Evolutionary conservation across 2,797 vertebrate genomes (phyloP), one percentile per base, ranked within the genome.

Genomic region (Melanotaenia pygmaea): DNA sequence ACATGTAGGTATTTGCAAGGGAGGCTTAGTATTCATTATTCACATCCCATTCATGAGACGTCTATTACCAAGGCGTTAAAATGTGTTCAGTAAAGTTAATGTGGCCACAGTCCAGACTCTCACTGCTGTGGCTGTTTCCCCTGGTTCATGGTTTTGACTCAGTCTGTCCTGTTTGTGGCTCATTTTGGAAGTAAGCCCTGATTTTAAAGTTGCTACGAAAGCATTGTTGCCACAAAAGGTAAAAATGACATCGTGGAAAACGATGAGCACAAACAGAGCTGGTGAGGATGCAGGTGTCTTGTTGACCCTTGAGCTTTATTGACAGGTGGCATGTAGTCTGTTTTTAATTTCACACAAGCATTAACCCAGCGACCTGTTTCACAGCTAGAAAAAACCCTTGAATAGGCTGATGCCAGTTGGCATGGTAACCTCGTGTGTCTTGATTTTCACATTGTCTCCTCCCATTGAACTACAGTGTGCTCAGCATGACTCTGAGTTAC

Each of bases 231-330:
- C 28, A 30, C 1, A n/a, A n/a, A 40, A 37, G 76, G 75, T 81
- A 30, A 3, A 47, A 18, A 38, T 54, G 71, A 77, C 82, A 85
- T 86, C 59, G 0, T 45, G 43, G 5, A 72, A 86, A 10, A 71
- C 81, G 74, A 91, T 82, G 76, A 67, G 59, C 69, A 40, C 68
- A 67, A 61, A 28, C 64, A 26, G 56, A 32, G 59, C 63, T 45
- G 12, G 56, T 50, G 3, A 35, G 80, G 74, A 83, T 83, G 79
- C 80, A 86, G 88, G 85, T 91, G 89, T 81, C 53, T 83, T 87
- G 70, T 81, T 91, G 72, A 82, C 83, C 64, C 56, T 87, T 74
- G 56, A 74, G 60, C 70, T 20, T 37, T 73, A 77, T 83, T 85
- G 86, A 65, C 78, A 85, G 73, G 62, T 77, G 64, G 62, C 50